A percentile compares a stretch with the other conserved stretches of the same genome.
These are phyloP conservation scores for Holacanthus passer DNA, from an alignment of 2,113 vertebrate genomes.

Conservation along the genomic window DNA sequence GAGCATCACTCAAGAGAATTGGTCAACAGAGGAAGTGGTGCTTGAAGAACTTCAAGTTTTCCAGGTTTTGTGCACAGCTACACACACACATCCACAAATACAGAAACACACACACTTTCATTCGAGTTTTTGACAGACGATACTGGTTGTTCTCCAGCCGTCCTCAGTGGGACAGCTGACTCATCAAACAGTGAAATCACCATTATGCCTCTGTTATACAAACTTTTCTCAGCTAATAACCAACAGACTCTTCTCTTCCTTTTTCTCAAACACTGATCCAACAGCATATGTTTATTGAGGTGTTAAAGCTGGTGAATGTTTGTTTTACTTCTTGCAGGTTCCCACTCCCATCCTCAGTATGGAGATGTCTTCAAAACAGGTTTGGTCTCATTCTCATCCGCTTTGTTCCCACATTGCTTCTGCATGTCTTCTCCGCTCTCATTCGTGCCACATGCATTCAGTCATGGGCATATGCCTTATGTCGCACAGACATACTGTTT, in stretches of 20 bases:
- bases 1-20: conserved; percentile 94
- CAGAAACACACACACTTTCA: background rate
- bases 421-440: conserved; percentile 19
- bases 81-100: conserved; percentile 12
- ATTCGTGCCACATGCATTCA: conserved; percentile 13
- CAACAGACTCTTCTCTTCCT: conserved; percentile 7
- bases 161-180: conserved; percentile 9
- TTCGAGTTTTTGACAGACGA: background rate
- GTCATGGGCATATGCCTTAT: background rate
- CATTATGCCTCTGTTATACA: background rate
- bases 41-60: conserved; percentile 96
- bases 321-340: conserved; percentile 67
- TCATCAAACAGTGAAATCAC: conserved; percentile 32
- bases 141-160: background rate
- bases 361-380: conserved; percentile 96
- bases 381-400: conserved; percentile 68
- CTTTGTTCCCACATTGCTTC: background rate
- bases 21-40: conserved; percentile 93
- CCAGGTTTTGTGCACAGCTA: conserved; percentile 85
- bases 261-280: background rate
- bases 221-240: background rate
- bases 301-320: conserved; percentile 1
- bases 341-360: conserved; percentile 89
- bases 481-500: conserved; percentile 11
- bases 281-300: background rate